Evolutionary conservation across 2,888 invertebrate species (phyloP).

Genomic region (Altica lythri): DNA sequence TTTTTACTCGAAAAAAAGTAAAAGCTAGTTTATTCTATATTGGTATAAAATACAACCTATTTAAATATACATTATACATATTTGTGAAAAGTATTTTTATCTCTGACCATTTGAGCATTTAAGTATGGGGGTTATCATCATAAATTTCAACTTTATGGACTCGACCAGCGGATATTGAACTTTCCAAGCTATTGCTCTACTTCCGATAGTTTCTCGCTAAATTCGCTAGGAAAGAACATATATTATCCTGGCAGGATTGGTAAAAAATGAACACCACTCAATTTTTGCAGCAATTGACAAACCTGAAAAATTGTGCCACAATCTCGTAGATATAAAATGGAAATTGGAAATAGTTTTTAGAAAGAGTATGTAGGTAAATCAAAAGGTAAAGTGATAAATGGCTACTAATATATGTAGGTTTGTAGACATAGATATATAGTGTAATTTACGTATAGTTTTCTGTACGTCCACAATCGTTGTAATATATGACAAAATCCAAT

Average conservation of each 20-base stretch:
- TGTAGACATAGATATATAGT: no score
- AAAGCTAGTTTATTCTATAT: not conserved
- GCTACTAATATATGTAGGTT: no score
- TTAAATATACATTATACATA: not conserved
- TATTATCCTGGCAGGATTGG: not conserved
- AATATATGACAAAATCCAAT: no score
- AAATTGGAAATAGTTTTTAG: no score
- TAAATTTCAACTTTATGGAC: slow-evolving; percentile 22
- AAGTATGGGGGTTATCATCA: slow-evolving; percentile 15
- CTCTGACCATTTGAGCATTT: slow-evolving; percentile 10
- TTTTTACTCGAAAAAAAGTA: not conserved
- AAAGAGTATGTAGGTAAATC: no score
- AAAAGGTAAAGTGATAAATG: no score
- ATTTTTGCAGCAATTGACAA: slow-evolving; percentile 6
- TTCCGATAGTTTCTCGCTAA: slow-evolving; percentile 21
- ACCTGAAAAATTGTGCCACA: not conserved
- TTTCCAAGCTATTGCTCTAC: slow-evolving; percentile 22
- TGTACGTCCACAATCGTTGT: no score
- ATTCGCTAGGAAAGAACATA: slow-evolving; percentile 6
- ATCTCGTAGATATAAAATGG: no score
- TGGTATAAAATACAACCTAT: no score
- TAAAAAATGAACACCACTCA: not conserved
- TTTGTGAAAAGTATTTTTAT: slow-evolving; percentile 6
- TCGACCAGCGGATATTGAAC: slow-evolving; percentile 23
- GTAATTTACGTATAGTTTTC: no score